Evolutionary conservation across 2,113 vertebrate genomes (phyloP).

Genomic region (Zingel zingel): DNA sequence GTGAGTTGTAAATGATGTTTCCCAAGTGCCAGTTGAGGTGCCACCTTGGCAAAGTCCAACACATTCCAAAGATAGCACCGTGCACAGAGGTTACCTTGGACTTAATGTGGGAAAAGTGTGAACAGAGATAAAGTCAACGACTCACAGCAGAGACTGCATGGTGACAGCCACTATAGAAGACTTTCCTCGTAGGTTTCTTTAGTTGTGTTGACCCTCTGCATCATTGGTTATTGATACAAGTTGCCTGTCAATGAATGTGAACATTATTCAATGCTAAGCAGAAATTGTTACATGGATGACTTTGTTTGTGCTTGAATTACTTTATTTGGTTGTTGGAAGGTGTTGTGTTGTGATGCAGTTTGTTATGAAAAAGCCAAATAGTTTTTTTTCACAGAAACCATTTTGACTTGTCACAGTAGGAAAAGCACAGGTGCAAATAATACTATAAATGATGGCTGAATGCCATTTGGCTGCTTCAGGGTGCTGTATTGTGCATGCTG

Average conservation of each 20-base stretch:
- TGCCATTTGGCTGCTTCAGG: neutral
- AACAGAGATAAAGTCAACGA: constrained; percentile 34
- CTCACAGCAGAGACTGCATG: constrained; percentile 15
- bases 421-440: neutral
- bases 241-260: constrained; percentile 49
- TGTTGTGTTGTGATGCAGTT: constrained; percentile 1
- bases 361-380: constrained; percentile 27
- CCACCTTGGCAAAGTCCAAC: constrained; percentile 51
- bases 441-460: no score
- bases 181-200: neutral
- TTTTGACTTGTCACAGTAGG: neutral
- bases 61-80: constrained; percentile 83
- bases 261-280: constrained; percentile 37
- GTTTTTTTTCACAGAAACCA: neutral
- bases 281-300: constrained; percentile 53
- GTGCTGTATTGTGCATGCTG: neutral
- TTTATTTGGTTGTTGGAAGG: constrained; percentile 19
- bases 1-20: constrained; percentile 45
- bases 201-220: neutral
- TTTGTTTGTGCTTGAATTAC: constrained; percentile 31
- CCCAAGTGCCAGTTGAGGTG: constrained; percentile 66
- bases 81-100: constrained; percentile 27
- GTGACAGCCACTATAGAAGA: neutral
- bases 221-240: constrained; percentile 5
- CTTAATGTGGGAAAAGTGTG: constrained; percentile 12